phyloP scores from a whole-genome alignment of 37 sponge, comb jelly and placozoan species.

The Aphrocallistes beatrix region DNA sequence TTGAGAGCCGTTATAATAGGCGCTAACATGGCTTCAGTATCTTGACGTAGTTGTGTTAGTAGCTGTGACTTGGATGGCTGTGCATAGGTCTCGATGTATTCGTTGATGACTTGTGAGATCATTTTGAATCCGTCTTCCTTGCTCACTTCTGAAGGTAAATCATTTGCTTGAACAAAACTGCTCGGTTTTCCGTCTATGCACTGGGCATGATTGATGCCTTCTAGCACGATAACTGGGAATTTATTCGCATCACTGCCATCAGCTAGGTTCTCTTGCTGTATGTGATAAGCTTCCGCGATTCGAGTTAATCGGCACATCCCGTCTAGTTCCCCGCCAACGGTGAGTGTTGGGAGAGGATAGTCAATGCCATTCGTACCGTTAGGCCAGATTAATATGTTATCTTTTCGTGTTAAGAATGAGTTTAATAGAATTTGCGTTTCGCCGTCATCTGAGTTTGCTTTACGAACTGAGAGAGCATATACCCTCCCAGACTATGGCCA shows the following conservation, averaged over 20 bases:
- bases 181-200: conserved; percentile 45
- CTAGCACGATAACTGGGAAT: conserved; percentile 51
- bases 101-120: conserved; percentile 24
- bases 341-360: conserved; percentile 53
- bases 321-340: conserved; percentile 67
- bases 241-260: not conserved
- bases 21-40: conserved; percentile 29
- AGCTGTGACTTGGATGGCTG: not conserved
- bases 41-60: not conserved
- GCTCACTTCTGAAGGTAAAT: conserved; percentile 51
- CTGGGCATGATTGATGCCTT: conserved; percentile 59
- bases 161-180: conserved; percentile 27
- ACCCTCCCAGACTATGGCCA: conserved; percentile 59
- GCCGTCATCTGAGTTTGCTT: not conserved
- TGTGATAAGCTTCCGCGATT: conserved; percentile 52
- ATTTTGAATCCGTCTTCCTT: conserved; percentile 38
- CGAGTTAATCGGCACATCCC: conserved; percentile 59
- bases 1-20: conserved; percentile 47
- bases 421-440: conserved; percentile 52
- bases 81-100: conserved; percentile 25
- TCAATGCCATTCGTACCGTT: not conserved
- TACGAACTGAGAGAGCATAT: conserved; percentile 48
- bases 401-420: conserved; percentile 33
- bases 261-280: not conserved
- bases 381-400: conserved; percentile 19